phyloP scores from a whole-genome alignment of 2,888 invertebrate species.

The Drosophila nr. perissopoda region DNA sequence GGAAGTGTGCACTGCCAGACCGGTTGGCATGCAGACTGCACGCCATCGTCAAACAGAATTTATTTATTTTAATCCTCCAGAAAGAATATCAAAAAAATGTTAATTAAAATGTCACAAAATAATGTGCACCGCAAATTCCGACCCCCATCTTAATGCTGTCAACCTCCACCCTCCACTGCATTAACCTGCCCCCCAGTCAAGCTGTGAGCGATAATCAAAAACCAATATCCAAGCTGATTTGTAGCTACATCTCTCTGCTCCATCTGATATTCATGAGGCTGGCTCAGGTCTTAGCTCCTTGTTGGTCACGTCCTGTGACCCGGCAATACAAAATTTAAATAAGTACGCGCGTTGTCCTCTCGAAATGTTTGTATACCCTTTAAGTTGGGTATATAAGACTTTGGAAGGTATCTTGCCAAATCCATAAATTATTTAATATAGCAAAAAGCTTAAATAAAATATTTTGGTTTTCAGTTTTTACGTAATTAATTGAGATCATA shows the following conservation, averaged over 20 bases:
- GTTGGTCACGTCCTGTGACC: conserved; percentile 65
- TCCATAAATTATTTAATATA: not conserved
- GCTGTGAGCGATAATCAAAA: conserved; percentile 63
- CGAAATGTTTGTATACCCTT: not conserved
- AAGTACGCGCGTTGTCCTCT: conserved; percentile 56
- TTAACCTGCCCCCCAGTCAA: not conserved
- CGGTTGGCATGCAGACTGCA: conserved; percentile 46
- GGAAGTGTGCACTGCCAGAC: conserved; percentile 4
- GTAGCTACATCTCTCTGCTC: conserved; percentile 34
- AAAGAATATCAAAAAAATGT: conserved; percentile 45
- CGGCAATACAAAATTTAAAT: conserved; percentile 67
- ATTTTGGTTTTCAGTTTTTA: not conserved
- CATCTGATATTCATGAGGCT: conserved; percentile 72
- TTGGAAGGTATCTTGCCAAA: not conserved
- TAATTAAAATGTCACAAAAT: conserved; percentile 68
- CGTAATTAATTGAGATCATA: not conserved
- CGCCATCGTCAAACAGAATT: conserved; percentile 29
- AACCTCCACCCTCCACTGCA: not conserved
- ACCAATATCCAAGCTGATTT: conserved; percentile 70
- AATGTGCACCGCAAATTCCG: conserved; percentile 12
- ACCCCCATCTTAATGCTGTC: not conserved
- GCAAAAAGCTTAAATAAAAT: not conserved
- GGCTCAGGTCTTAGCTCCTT: conserved; percentile 13
- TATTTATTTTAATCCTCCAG: conserved; percentile 40
- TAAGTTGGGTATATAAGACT: not conserved